Evolutionary conservation across 64 coral and sea anemone species (phyloP).

Genomic region (Platygyra sinensis): DNA sequence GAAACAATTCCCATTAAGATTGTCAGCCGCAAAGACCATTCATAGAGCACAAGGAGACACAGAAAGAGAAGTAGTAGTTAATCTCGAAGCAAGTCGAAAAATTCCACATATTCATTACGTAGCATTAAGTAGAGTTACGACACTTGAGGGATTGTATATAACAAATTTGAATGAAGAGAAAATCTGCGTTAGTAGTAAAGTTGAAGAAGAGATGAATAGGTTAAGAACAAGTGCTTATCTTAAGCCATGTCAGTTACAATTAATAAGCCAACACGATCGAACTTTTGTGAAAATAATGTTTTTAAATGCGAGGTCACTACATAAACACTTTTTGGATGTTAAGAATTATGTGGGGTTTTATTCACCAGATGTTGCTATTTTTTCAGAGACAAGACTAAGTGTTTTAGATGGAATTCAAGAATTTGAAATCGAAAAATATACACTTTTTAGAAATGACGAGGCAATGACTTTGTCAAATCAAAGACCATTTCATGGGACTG

Average conservation of each 20-base stretch:
- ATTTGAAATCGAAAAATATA: constrained; percentile 22
- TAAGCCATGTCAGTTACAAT: neutral
- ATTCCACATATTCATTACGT: constrained; percentile 60
- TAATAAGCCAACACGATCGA: neutral
- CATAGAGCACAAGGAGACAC: constrained; percentile 48
- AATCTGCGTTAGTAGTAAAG: too few relatives aligned
- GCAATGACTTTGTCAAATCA: neutral
- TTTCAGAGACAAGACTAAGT: constrained; percentile 57
- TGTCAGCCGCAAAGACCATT: constrained; percentile 42
- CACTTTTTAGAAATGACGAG: constrained; percentile 52
- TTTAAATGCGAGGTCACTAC: constrained; percentile 6
- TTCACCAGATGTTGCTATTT: constrained; percentile 16
- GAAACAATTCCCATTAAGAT: constrained; percentile 46
- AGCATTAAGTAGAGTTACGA: neutral
- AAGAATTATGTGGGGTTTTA: neutral
- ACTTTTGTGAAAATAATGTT: neutral
- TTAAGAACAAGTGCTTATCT: too few relatives aligned
- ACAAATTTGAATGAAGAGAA: too few relatives aligned
- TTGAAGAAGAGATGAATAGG: too few relatives aligned
- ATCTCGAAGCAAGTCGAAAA: neutral
- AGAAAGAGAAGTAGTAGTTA: constrained; percentile 6
- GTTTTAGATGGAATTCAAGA: constrained; percentile 9
- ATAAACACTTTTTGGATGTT: constrained; percentile 1
- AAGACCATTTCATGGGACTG: constrained; percentile 22
- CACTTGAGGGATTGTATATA: too few relatives aligned